Percentiles rank a stretch among this genome's conserved stretches.
These are phyloP conservation scores for Hippocampus abdominalis DNA, from an alignment of 2,113 vertebrate genomes.

Conservation along the genomic window DNA sequence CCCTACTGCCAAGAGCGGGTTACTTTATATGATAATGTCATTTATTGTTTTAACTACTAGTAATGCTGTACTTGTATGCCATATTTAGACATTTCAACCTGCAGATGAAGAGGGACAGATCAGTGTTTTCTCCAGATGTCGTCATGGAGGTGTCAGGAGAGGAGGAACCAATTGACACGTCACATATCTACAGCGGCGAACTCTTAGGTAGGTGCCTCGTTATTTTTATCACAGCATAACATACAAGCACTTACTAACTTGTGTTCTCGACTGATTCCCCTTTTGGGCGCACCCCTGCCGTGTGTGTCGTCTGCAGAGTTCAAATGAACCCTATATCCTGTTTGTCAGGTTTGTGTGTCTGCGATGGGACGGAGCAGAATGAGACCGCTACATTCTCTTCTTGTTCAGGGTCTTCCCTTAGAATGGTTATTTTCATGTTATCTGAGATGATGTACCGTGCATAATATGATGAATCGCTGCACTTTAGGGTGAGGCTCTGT, in stretches of 20 bases:
- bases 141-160: conserved; percentile 84
- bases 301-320: conserved; percentile 11
- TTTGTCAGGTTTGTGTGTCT: conserved; percentile 16
- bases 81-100: conserved; percentile 87
- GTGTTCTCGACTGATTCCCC: neutral
- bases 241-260: neutral
- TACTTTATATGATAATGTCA: neutral
- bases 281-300: conserved; percentile 13
- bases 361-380: neutral
- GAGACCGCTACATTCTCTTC: neutral
- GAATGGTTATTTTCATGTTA: neutral
- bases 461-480: neutral
- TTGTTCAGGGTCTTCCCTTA: neutral
- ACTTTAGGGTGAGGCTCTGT: neutral
- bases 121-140: conserved; percentile 87
- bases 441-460: neutral
- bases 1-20: neutral
- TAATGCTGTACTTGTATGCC: conserved; percentile 22
- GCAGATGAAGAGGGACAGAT: conserved; percentile 88
- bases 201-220: conserved; percentile 82
- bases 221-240: neutral
- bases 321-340: conserved; percentile 18
- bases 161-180: conserved; percentile 82
- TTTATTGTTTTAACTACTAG: neutral
- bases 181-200: conserved; percentile 96